These are phyloP conservation scores for Pseudomyrmex dendroicus DNA, from an alignment of 1,140 invertebrate species.

Conservation along the genomic window DNA sequence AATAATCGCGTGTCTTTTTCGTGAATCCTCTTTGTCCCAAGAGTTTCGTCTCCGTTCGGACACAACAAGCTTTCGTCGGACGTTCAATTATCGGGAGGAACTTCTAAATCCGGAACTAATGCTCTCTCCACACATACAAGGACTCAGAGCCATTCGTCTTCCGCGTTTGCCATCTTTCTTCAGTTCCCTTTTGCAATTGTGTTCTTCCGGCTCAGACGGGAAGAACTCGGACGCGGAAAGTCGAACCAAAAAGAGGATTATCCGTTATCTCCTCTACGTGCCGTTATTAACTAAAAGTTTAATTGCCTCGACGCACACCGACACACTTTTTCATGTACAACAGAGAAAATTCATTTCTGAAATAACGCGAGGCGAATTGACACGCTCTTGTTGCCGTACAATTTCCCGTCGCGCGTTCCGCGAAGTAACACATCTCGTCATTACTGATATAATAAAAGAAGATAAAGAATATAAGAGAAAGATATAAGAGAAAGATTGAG, in stretches of 20 bases:
- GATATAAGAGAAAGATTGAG: no score
- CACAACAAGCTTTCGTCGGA: slow-evolving; percentile 7
- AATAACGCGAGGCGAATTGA: background rate
- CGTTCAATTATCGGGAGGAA: slow-evolving; percentile 37
- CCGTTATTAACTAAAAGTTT: slow-evolving; percentile 48
- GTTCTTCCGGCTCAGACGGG: background rate
- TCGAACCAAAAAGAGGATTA: slow-evolving; percentile 38
- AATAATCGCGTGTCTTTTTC: slow-evolving; percentile 33
- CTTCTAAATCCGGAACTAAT: slow-evolving; percentile 47
- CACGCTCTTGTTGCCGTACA: background rate
- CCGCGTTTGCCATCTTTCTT: background rate
- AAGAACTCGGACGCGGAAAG: slow-evolving; percentile 18
- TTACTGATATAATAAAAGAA: no score
- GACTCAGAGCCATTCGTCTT: background rate
- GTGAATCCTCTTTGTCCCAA: background rate
- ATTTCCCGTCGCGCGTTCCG: background rate
- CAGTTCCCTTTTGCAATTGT: background rate
- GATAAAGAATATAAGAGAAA: no score
- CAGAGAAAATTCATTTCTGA: slow-evolving; percentile 11
- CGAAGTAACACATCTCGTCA: no score
- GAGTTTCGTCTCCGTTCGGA: slow-evolving; percentile 5
- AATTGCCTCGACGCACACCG: slow-evolving; percentile 1
- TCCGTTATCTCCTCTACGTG: slow-evolving; percentile 31
- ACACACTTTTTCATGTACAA: background rate
- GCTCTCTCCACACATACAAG: background rate